A percentile compares a stretch with the other conserved stretches of the same genome.
phyloP scores from a whole-genome alignment of 2,113 vertebrate genomes.

The Campylomormyrus tamandua region DNA sequence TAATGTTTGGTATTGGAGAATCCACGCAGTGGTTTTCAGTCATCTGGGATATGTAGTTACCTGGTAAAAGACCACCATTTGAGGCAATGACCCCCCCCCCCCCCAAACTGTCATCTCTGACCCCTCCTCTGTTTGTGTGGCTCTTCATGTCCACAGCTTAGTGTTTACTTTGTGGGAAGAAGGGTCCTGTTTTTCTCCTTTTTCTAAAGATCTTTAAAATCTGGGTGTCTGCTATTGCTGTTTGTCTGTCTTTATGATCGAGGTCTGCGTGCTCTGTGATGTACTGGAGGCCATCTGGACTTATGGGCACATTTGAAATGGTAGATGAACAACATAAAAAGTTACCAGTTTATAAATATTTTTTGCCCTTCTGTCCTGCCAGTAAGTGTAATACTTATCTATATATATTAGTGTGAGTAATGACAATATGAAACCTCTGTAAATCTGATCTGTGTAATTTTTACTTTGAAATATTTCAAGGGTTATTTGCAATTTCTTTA shows the following conservation, averaged over 20 bases:
- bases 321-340: not conserved
- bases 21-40: not conserved
- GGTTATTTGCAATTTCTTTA: not conserved
- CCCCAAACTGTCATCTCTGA: not conserved
- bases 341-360: not conserved
- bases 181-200: not conserved
- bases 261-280: not conserved
- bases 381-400: not conserved
- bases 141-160: not conserved
- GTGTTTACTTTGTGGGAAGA: not conserved
- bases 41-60: not conserved
- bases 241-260: not conserved
- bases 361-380: not conserved
- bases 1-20: not conserved
- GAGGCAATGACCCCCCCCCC: not conserved
- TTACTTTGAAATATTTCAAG: not conserved
- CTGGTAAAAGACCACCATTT: not conserved
- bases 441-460: not conserved
- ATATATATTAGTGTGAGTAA: no score
- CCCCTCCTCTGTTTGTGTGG: not conserved
- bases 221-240: not conserved
- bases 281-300: not conserved
- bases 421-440: not conserved
- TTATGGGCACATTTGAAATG: not conserved
- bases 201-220: not conserved